Evolutionary conservation across 2,888 invertebrate genomes (phyloP).

Genomic region (Liposcelis brunnea): DNA sequence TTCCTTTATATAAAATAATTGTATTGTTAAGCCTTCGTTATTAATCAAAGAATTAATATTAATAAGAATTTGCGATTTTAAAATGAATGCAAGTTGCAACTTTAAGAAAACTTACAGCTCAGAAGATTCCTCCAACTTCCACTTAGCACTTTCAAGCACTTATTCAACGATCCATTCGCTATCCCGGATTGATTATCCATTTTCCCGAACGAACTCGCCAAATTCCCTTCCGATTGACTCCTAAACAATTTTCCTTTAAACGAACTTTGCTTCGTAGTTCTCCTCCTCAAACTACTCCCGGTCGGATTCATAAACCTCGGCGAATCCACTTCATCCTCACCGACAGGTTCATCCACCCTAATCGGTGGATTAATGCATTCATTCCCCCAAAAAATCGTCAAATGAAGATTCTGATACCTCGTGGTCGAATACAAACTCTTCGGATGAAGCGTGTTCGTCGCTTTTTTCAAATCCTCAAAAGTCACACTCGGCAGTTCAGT

Average conservation of each 20-base stretch:
- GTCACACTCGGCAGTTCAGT: conserved; percentile 1
- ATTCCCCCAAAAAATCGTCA: background rate
- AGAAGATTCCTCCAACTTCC: conserved; percentile 67
- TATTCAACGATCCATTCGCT: conserved; percentile 35
- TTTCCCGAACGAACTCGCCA: conserved; percentile 23
- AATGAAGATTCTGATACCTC: background rate
- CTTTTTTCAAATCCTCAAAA: background rate
- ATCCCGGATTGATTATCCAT: conserved; percentile 21
- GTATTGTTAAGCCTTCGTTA: no score
- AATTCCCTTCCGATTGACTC: conserved; percentile 56
- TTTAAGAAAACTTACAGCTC: conserved; percentile 58
- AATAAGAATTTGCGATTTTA: no score
- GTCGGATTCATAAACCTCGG: conserved; percentile 23
- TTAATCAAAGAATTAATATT: no score
- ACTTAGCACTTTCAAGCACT: conserved; percentile 55
- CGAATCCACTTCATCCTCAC: conserved; percentile 31
- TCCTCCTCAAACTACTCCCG: conserved; percentile 14
- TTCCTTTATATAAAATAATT: no score
- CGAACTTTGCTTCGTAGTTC: conserved; percentile 15
- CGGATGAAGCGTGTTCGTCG: background rate
- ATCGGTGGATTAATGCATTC: conserved; percentile 1
- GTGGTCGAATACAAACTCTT: conserved; percentile 5
- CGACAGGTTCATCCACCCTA: conserved; percentile 14
- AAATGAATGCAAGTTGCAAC: no score
- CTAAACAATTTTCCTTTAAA: conserved; percentile 32